Evolutionary conservation across 2,888 invertebrate species (phyloP), one percentile per base, ranked within the genome.

Genomic region (Erebia epiphron): DNA sequence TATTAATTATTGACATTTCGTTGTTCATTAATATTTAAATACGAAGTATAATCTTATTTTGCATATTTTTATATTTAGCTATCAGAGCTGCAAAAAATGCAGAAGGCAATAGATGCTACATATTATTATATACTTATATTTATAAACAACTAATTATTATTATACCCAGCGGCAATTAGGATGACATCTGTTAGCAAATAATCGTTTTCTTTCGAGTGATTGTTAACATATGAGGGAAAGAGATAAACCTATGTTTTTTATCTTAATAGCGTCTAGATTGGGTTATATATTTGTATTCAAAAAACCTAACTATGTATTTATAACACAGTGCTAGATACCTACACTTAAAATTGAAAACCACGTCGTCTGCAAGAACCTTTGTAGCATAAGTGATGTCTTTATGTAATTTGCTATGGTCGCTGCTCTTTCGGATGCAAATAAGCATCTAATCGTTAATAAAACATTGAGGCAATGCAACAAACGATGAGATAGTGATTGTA

Each of bases 401-500:
- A 82, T 77, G 80, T 80, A 80, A 81, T 81, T 82, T 83, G 77
- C 78, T 79, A 79, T 75, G 76, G 76, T 68, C 68, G 64, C 71
- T 80, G 79, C 82, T 81, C 81, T 63, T 63, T 63, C n/a, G 62
- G 26, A 77, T 69, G 66, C 69, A 75, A 71, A 78, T 80, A 77
- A 63, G 63, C 72, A 76, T 79, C 35, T 35, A 35, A 7, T 35
- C 81, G 83, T 83, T 85, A 83, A 82, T 84, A 87, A 84, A 86
- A 83, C 80, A 82, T 76, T 79, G 79, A 83, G 86, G 80, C 80
- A 81, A 76, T 72, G 83, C 80, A 87, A 89, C 86, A 88, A 66
- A 73, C 62, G 75, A 80, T 67, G 72, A 86, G 87, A 88, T 88
- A 88, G 83, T 80, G 76, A 74, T 70, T 71, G 75, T 72, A 78